Percentiles rank a stretch among this genome's conserved stretches.
Conservation (phyloP, 2,113 vertebrate species). For the Coracopsis vasa region DNA sequence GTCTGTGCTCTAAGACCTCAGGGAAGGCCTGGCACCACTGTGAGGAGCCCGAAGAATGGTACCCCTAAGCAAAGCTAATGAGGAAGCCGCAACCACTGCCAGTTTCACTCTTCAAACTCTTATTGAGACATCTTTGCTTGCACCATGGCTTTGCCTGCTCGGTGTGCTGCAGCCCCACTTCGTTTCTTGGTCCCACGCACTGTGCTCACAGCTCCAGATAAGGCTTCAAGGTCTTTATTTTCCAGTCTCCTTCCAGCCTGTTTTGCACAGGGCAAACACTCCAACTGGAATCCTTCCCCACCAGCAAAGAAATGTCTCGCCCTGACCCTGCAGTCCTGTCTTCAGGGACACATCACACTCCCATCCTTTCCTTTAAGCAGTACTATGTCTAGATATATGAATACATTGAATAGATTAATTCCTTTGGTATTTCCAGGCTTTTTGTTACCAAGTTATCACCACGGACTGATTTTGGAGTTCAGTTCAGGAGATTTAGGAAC, state of each 20-base stretch:
- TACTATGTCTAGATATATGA: neutral
- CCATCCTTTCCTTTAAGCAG: neutral
- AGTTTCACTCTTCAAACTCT: neutral
- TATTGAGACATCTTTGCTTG: neutral
- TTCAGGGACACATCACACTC: neutral
- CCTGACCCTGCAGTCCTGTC: neutral
- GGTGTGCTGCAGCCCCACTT: neutral
- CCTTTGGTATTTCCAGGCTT: neutral
- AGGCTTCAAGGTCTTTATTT: slow-evolving; percentile 33
- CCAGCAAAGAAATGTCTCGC: neutral
- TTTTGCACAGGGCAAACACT: neutral
- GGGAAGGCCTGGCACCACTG: neutral
- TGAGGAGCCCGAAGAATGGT: neutral
- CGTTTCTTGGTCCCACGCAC: neutral
- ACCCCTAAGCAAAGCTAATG: neutral
- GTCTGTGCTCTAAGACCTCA: neutral
- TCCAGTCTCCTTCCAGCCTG: neutral
- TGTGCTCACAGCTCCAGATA: neutral
- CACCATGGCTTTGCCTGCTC: rapidly evolving
- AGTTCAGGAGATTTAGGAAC: neutral
- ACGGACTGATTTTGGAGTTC: neutral
- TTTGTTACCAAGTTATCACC: neutral
- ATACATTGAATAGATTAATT: neutral
- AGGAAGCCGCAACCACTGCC: neutral
- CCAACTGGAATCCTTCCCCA: neutral